Conservation (phyloP, 2,113 vertebrate species). For the Gnathonemus echidnorhynchus region DNA sequence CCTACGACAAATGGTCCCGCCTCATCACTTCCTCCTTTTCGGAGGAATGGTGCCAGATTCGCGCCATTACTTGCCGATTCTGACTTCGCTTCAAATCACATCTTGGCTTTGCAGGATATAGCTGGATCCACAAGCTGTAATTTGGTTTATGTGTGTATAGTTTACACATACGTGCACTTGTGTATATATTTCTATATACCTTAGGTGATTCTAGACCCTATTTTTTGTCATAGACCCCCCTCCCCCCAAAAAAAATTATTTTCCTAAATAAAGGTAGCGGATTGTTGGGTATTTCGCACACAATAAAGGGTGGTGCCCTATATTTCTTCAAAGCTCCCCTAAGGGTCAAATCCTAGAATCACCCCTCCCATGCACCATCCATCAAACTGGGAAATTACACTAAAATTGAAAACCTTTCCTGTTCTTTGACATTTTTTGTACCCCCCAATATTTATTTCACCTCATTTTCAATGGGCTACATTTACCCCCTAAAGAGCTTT, state of each 20-base stretch:
- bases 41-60: neutral
- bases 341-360: neutral
- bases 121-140: neutral
- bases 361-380: neutral
- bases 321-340: neutral
- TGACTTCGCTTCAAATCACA: neutral
- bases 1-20: neutral
- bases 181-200: neutral
- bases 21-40: constrained; percentile 9
- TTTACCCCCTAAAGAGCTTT: neutral
- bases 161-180: neutral
- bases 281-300: neutral
- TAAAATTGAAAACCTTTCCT: neutral
- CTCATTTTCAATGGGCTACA: neutral
- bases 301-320: neutral
- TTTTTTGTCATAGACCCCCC: neutral
- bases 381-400: neutral
- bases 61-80: neutral
- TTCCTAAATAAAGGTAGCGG: neutral
- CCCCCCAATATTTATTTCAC: neutral
- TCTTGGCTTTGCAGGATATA: neutral
- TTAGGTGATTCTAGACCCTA: neutral
- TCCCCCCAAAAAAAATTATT: neutral
- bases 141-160: neutral
- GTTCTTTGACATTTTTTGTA: neutral